A percentile compares a stretch with the other conserved stretches of the same genome.
Evolutionary conservation across 1,140 invertebrate genomes (phyloP).

Genomic region (Trypoxylus dichotomus): DNA sequence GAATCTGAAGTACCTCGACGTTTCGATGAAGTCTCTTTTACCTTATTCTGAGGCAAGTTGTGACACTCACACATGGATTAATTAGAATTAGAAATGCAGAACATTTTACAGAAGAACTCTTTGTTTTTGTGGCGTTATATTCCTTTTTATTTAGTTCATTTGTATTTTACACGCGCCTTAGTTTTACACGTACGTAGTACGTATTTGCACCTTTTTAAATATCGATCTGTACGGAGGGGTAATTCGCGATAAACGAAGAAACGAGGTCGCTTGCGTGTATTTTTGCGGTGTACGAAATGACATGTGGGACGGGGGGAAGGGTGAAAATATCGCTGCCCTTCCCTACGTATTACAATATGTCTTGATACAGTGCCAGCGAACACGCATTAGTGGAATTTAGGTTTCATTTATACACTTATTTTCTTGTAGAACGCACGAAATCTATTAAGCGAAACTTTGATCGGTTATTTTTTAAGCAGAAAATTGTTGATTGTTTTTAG

Average conservation of each 20-base stretch:
- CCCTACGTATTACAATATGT: not conserved
- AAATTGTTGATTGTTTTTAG: not conserved
- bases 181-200: no score
- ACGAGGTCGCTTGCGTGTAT: constrained; percentile 13
- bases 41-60: no score
- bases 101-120: no score
- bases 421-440: not conserved
- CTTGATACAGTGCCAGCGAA: constrained; percentile 1
- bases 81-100: no score
- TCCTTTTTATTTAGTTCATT: no score
- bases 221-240: not conserved
- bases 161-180: no score
- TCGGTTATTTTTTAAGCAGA: not conserved
- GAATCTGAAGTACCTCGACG: no score
- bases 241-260: constrained; percentile 11
- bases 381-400: constrained; percentile 11
- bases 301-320: not conserved
- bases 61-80: no score
- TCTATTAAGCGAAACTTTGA: not conserved
- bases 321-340: constrained; percentile 13
- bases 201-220: not conserved
- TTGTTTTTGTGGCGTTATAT: no score
- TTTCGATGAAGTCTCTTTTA: no score
- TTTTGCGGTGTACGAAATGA: constrained; percentile 3
- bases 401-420: not conserved